Conservation (phyloP, 2,113 vertebrate species). For the Corapipo altera region DNA sequence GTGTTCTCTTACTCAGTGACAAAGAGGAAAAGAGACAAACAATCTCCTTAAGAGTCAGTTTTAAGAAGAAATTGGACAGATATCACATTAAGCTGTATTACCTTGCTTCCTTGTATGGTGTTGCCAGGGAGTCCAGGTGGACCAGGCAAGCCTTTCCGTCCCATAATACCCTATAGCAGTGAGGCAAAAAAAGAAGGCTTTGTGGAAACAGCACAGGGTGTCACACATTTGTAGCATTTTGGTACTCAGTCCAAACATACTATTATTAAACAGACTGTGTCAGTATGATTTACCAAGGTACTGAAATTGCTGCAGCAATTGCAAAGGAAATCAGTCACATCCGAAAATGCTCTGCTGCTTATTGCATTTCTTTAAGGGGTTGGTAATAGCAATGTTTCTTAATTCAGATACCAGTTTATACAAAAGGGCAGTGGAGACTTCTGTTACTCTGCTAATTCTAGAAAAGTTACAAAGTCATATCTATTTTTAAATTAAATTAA, state of each 20-base stretch:
- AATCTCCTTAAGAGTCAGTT: not conserved
- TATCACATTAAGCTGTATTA: conserved; percentile 37
- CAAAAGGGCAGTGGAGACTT: not conserved
- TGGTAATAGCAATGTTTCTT: not conserved
- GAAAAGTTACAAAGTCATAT: not conserved
- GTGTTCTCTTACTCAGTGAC: not conserved
- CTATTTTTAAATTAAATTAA: not conserved
- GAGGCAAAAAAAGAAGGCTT: not conserved
- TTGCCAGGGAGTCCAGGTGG: conserved; percentile 73
- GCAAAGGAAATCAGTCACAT: not conserved
- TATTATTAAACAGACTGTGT: not conserved
- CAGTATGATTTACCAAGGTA: not conserved
- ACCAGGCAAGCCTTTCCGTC: conserved; percentile 77
- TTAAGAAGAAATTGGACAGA: not conserved
- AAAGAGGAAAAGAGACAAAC: not conserved
- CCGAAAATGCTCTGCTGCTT: fast-evolving
- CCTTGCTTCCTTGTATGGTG: conserved; percentile 84
- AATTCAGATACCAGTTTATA: not conserved
- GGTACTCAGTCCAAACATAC: not conserved
- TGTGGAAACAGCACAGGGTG: not conserved
- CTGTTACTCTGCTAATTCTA: not conserved
- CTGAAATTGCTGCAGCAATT: not conserved
- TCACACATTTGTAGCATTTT: not conserved
- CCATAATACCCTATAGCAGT: conserved; percentile 73
- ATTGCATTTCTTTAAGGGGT: not conserved